These are phyloP conservation scores for Rhaphigaster nebulosa DNA, from an alignment of 2,888 invertebrate genomes.

Conservation along the genomic window DNA sequence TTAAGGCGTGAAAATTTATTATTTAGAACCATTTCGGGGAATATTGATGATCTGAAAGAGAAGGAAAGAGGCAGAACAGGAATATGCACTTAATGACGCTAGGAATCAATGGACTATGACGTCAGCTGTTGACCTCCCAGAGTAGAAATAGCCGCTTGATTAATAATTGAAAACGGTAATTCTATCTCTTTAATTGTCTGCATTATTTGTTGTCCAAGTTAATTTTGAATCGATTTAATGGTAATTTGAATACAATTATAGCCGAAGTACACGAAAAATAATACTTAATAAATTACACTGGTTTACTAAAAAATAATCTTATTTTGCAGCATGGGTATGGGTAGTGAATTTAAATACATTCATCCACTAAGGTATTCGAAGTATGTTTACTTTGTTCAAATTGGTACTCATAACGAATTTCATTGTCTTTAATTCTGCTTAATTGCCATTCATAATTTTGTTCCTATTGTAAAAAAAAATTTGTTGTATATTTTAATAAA, in stretches of 20 bases:
- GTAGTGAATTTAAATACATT: no score
- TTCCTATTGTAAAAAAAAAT: no score
- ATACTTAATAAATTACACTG: background rate
- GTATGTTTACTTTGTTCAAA: no score
- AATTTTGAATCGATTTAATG: background rate
- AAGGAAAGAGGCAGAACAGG: background rate
- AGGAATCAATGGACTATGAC: slow-evolving; percentile 20
- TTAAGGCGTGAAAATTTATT: background rate
- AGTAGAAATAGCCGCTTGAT: background rate
- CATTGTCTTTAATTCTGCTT: no score
- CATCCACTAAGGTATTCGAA: no score
- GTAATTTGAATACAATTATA: background rate
- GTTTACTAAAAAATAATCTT: no score
- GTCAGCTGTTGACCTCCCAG: background rate
- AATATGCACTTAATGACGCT: slow-evolving; percentile 26
- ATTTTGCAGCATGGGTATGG: no score
- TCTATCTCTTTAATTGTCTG: background rate
- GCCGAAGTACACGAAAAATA: background rate
- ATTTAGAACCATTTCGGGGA: background rate
- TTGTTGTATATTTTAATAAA: no score
- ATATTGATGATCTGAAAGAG: slow-evolving; percentile 2
- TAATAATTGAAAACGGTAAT: slow-evolving; percentile 1
- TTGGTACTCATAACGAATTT: no score
- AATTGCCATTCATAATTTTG: no score
- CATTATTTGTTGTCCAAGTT: background rate